Evolutionary conservation across 2,888 invertebrate genomes (phyloP).

Genomic region (Sminthurides aquaticus): DNA sequence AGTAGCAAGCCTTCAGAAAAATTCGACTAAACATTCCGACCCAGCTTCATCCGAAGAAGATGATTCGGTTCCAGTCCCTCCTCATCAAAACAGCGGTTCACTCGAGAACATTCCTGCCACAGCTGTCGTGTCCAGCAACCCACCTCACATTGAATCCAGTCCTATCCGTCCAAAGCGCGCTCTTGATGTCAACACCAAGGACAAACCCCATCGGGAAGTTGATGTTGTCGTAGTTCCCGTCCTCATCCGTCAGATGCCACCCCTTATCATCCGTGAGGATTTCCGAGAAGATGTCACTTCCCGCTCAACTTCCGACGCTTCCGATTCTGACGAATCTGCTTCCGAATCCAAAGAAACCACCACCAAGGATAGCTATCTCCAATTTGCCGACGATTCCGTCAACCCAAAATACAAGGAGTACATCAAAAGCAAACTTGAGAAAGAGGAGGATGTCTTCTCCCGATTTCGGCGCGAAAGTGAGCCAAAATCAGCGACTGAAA

Average conservation of each 20-base stretch:
- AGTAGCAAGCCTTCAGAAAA: background rate
- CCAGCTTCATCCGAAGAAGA: background rate
- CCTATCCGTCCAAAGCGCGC: background rate
- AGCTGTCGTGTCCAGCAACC: background rate
- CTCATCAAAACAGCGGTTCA: background rate
- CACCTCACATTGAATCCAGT: background rate
- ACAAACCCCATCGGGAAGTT: background rate
- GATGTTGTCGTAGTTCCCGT: constrained; percentile 4
- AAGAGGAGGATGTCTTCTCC: background rate
- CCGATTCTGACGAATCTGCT: background rate
- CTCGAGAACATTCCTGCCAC: background rate
- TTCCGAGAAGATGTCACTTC: background rate
- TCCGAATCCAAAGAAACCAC: background rate
- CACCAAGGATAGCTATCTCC: background rate
- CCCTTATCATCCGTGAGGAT: background rate
- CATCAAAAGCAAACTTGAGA: background rate
- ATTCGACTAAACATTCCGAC: background rate
- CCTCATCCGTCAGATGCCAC: constrained; percentile 3
- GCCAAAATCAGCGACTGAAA: background rate
- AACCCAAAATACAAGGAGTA: background rate
- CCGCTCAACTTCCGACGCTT: background rate
- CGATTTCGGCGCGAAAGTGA: background rate
- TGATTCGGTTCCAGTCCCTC: background rate
- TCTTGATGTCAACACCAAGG: background rate
- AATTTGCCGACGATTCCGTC: background rate